Evolutionary conservation across 2,797 vertebrate genomes (phyloP).

Genomic region (Coregonus sp.): DNA sequence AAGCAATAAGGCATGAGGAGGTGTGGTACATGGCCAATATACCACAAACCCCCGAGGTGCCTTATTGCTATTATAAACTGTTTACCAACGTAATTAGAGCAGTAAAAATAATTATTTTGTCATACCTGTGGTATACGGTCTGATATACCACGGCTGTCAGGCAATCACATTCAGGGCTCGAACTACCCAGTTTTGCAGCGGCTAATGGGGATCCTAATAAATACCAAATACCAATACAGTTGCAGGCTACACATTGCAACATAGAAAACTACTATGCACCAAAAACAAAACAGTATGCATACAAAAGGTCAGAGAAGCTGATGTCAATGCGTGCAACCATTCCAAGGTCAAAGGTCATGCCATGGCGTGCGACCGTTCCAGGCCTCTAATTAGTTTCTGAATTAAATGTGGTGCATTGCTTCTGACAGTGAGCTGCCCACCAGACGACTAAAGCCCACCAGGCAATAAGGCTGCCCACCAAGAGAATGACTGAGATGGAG

Average conservation of each 20-base stretch:
- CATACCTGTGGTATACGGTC: too few relatives aligned
- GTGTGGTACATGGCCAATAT: too few relatives aligned
- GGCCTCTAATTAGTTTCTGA: conserved; percentile 2
- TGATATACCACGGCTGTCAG: too few relatives aligned
- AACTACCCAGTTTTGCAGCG: too few relatives aligned
- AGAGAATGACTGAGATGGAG: background rate
- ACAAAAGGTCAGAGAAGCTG: background rate
- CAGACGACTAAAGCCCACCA: background rate
- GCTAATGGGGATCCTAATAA: too few relatives aligned
- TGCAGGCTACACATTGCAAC: background rate
- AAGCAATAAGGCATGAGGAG: too few relatives aligned
- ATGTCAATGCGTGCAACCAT: background rate
- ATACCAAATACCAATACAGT: background rate
- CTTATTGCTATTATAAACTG: too few relatives aligned
- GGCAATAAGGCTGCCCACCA: background rate
- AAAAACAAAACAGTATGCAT: background rate
- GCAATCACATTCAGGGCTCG: too few relatives aligned
- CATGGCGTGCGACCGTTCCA: background rate
- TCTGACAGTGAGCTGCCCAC: conserved; percentile 33
- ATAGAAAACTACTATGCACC: background rate
- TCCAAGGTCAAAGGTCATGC: background rate
- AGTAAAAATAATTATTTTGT: too few relatives aligned
- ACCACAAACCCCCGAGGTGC: too few relatives aligned
- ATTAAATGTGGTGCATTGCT: conserved; percentile 19
- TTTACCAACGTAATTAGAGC: too few relatives aligned